Percentiles rank a stretch among this genome's conserved stretches.
Evolutionary conservation across 2,113 vertebrate species (phyloP).

Genomic region (Datnioides undecimradiatus): DNA sequence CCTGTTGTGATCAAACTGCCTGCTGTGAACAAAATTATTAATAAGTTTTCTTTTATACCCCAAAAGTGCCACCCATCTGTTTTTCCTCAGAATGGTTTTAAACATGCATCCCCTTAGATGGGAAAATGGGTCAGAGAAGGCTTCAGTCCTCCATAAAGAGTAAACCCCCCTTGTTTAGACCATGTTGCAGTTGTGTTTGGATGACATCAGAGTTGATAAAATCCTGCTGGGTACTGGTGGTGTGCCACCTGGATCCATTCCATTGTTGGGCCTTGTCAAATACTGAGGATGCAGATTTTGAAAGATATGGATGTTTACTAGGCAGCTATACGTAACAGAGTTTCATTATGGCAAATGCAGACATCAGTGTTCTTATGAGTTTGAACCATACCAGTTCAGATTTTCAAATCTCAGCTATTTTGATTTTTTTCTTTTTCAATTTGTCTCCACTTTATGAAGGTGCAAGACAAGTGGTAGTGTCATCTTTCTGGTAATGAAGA

Average conservation of each 20-base stretch:
- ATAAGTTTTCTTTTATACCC: neutral
- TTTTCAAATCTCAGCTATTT: neutral
- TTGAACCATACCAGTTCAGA: neutral
- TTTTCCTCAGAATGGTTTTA: constrained; percentile 1
- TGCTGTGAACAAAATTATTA: constrained; percentile 12
- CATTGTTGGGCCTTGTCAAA: neutral
- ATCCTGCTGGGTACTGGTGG: neutral
- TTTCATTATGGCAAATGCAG: neutral
- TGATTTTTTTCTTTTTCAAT: neutral
- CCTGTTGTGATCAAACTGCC: neutral
- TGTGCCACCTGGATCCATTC: constrained; percentile 7
- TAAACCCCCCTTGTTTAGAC: neutral
- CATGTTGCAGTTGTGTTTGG: neutral
- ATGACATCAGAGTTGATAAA: neutral
- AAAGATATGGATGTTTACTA: neutral
- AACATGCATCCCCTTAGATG: neutral
- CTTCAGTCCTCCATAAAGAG: neutral
- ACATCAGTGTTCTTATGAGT: neutral
- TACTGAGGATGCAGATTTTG: neutral
- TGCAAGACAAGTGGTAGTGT: no score
- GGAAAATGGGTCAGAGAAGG: neutral
- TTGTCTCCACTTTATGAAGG: neutral
- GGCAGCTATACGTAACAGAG: neutral
- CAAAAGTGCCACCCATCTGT: neutral
- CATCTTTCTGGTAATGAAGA: no score